phyloP scores from a whole-genome alignment of 2,888 invertebrate species.

The Exephanes ischioxanthus region DNA sequence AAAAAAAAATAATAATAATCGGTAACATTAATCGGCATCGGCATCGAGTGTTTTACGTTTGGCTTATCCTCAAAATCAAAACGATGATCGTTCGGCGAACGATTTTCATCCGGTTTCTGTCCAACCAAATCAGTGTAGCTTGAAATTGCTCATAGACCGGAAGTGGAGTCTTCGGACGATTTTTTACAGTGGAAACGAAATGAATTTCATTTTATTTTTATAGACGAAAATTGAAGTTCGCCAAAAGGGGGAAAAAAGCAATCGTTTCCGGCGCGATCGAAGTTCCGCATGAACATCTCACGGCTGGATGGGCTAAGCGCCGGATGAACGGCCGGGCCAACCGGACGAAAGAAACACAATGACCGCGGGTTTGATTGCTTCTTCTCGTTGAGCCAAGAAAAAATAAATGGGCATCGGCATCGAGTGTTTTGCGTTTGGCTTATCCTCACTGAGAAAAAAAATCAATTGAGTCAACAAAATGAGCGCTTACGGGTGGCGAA shows the following conservation, averaged over 20 bases:
- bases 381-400: constrained; percentile 1
- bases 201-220: background rate
- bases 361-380: constrained; percentile 37
- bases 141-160: background rate
- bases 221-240: background rate
- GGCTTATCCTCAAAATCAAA: background rate
- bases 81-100: background rate
- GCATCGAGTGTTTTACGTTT: background rate
- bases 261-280: no score
- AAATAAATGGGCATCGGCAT: constrained; percentile 26
- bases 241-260: background rate
- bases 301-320: no score
- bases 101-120: background rate
- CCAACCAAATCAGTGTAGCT: background rate
- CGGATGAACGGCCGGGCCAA: background rate
- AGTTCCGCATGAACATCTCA: no score
- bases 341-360: constrained; percentile 38
- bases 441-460: background rate
- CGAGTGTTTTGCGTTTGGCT: background rate
- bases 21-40: constrained; percentile 15
- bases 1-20: constrained; percentile 2
- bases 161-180: background rate
- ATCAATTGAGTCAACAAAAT: no score
- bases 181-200: background rate
- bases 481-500: no score